These are phyloP conservation scores for Parus major DNA, from an alignment of 2,113 vertebrate species.

Conservation along the genomic window DNA sequence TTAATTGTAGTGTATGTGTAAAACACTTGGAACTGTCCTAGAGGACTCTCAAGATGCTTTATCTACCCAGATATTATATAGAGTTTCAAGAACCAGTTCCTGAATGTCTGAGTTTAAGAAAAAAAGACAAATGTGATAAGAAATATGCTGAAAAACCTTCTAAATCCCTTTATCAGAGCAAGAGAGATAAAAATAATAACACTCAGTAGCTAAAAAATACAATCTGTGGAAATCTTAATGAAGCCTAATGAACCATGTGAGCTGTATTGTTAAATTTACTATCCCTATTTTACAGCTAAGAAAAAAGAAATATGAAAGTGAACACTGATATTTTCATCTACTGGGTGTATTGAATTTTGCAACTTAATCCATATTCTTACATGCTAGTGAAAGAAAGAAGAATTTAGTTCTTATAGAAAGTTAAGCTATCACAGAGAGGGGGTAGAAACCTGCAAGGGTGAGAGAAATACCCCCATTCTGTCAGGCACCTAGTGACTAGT, in stretches of 20 bases:
- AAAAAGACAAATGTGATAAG: background rate
- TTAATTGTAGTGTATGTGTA: background rate
- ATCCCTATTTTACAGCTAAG: background rate
- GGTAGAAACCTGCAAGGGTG: background rate
- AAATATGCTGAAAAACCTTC: background rate
- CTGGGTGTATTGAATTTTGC: background rate
- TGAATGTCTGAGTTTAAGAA: background rate
- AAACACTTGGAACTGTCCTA: background rate
- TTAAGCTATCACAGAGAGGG: background rate
- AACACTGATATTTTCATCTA: background rate
- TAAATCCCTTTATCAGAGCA: conserved; percentile 19
- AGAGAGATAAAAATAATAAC: conserved; percentile 31
- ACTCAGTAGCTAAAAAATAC: background rate
- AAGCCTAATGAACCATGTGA: conserved; percentile 34
- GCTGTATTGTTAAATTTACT: conserved; percentile 11
- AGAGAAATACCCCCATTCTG: background rate
- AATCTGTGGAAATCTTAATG: conserved; percentile 30
- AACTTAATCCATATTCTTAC: background rate
- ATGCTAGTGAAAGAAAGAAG: background rate
- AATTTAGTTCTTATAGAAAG: background rate
- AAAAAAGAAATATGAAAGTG: background rate
- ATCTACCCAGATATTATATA: background rate
- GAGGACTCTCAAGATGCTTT: background rate
- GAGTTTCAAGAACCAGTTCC: background rate
- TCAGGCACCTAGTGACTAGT: background rate